Conservation (phyloP, 2,888 invertebrate genomes). For the Odontocerum albicorne region DNA sequence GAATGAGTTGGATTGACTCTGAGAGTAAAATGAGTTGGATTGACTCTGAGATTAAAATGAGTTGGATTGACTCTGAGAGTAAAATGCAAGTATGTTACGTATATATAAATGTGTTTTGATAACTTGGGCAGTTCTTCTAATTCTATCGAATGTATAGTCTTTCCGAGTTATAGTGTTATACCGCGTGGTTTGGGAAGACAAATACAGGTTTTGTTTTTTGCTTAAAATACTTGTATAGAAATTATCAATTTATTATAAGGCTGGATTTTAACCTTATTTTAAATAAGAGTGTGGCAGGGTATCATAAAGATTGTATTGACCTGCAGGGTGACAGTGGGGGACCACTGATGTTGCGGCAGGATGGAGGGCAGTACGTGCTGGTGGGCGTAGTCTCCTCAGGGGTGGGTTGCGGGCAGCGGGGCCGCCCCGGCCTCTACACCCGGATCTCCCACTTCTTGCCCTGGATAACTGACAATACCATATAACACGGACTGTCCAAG, state of each 20-base stretch:
- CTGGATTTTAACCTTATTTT: too few species aligned
- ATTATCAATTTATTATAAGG: background rate
- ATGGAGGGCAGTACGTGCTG: slow-evolving; percentile 74
- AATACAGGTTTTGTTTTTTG: slow-evolving; percentile 1
- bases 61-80: too few species aligned
- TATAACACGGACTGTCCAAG: too few species aligned
- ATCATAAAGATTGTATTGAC: background rate
- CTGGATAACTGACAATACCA: slow-evolving; percentile 66
- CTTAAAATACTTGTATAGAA: slow-evolving; percentile 13
- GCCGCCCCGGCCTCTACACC: slow-evolving; percentile 79
- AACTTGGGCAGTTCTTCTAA: too few species aligned
- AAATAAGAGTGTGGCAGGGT: background rate
- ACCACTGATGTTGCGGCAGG: slow-evolving; percentile 73
- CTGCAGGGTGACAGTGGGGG: slow-evolving; percentile 84
- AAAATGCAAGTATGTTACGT: too few species aligned
- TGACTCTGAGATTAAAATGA: too few species aligned
- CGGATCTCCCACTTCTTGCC: slow-evolving; percentile 69
- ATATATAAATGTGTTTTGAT: too few species aligned
- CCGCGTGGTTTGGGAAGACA: too few species aligned
- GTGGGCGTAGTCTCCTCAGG: slow-evolving; percentile 88
- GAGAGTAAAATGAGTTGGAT: too few species aligned
- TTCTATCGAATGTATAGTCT: too few species aligned
- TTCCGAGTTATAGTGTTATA: too few species aligned
- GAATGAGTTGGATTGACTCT: too few species aligned
- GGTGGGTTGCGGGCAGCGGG: slow-evolving; percentile 73